A percentile compares a stretch with the other conserved stretches of the same genome.
Conservation (phyloP, 1,140 invertebrate species). For the Drosophila sp. region DNA sequence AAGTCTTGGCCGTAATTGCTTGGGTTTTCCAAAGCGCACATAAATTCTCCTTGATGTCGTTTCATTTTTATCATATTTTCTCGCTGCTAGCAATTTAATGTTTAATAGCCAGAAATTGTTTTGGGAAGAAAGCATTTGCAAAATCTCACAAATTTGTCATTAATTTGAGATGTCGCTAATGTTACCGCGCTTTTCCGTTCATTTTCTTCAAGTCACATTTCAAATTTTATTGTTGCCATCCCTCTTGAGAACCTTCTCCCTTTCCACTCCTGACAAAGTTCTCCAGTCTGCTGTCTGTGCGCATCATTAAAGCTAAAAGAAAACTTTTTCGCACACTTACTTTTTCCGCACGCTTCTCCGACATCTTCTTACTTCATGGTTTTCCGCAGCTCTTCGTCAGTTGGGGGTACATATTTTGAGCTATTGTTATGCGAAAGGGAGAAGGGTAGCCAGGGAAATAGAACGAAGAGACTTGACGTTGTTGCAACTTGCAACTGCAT, state of each 20-base stretch:
- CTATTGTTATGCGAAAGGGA: slow-evolving; percentile 54
- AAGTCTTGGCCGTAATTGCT: slow-evolving; percentile 58
- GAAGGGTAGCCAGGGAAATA: neutral
- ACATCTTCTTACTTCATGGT: neutral
- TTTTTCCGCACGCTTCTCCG: slow-evolving; percentile 33
- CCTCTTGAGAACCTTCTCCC: neutral
- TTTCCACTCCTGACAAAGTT: slow-evolving; percentile 30
- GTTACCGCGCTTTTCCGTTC: slow-evolving; percentile 28
- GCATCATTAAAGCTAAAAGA: slow-evolving; percentile 71
- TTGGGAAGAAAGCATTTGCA: slow-evolving; percentile 58
- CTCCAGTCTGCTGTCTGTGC: slow-evolving; percentile 56
- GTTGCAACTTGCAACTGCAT: slow-evolving; percentile 21
- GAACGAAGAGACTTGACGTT: neutral
- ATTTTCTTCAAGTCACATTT: slow-evolving; percentile 25
- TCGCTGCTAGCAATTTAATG: slow-evolving; percentile 28
- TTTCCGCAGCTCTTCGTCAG: slow-evolving; percentile 49
- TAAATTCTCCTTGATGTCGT: slow-evolving; percentile 49
- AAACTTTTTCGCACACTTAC: slow-evolving; percentile 67
- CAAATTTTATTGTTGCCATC: slow-evolving; percentile 43
- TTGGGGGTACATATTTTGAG: slow-evolving; percentile 67
- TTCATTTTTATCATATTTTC: slow-evolving; percentile 57
- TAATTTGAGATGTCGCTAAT: slow-evolving; percentile 69
- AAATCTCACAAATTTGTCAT: slow-evolving; percentile 67
- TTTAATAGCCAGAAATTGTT: slow-evolving; percentile 54
- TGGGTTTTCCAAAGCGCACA: slow-evolving; percentile 37